A percentile compares a stretch with the other conserved stretches of the same genome.
Evolutionary conservation across 2,797 vertebrate species (phyloP).

Genomic region (Euphonia xanthogaster): DNA sequence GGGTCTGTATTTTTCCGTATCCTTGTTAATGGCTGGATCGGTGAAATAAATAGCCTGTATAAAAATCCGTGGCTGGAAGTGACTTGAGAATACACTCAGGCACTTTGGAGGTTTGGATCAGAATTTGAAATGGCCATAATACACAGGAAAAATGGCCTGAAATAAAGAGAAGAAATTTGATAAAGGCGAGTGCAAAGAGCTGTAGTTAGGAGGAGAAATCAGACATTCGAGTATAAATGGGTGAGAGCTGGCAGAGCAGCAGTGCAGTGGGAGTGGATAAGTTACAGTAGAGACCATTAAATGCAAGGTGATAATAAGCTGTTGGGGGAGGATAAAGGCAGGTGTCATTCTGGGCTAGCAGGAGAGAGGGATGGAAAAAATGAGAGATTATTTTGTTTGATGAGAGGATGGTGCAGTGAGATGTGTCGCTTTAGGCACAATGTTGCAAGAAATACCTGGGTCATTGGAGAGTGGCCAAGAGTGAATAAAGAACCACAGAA

Average conservation of each 20-base stretch:
- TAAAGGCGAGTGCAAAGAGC: not conserved
- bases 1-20: not conserved
- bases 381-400: not conserved
- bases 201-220: conserved; percentile 8
- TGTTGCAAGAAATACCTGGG: not conserved
- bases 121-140: not conserved
- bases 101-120: not conserved
- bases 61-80: not conserved
- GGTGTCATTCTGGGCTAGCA: not conserved
- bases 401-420: not conserved
- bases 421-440: not conserved
- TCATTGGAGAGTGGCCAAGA: not conserved
- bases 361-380: not conserved
- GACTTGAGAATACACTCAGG: not conserved
- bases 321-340: not conserved
- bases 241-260: conserved; percentile 25
- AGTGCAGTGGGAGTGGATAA: not conserved
- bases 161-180: conserved; percentile 3
- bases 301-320: conserved; percentile 7
- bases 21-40: not conserved
- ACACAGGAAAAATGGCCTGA: not conserved
- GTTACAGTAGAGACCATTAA: conserved; percentile 18
- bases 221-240: not conserved
- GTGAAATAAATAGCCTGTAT: not conserved
- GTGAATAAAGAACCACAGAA: not conserved